phyloP scores from a whole-genome alignment of 2,888 invertebrate genomes.

The Xestia sexstrigata region DNA sequence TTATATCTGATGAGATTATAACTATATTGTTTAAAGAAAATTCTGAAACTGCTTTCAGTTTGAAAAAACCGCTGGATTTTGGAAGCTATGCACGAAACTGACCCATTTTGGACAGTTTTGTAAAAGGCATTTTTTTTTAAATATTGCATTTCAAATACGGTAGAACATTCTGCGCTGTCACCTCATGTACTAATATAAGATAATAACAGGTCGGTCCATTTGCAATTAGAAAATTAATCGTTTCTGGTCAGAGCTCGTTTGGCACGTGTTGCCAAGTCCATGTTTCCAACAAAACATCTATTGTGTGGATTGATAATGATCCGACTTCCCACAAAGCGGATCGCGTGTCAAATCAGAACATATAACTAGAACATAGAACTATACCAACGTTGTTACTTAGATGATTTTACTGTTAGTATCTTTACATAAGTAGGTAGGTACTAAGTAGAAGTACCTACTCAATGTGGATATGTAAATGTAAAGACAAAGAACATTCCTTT shows the following conservation, averaged over 20 bases:
- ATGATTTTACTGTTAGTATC: slow-evolving; percentile 11
- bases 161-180: slow-evolving; percentile 19
- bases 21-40: background rate
- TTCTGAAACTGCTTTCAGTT: background rate
- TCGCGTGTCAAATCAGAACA: slow-evolving; percentile 72
- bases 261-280: slow-evolving; percentile 57
- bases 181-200: slow-evolving; percentile 36
- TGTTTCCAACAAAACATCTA: slow-evolving; percentile 72
- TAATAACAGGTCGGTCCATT: slow-evolving; percentile 64
- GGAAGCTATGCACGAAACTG: background rate
- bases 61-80: background rate
- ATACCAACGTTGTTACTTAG: slow-evolving; percentile 14
- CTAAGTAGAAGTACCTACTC: no score
- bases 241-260: slow-evolving; percentile 67
- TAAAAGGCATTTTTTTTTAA: background rate
- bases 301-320: slow-evolving; percentile 71
- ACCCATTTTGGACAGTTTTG: background rate
- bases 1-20: background rate
- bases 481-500: background rate
- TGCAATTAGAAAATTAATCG: slow-evolving; percentile 70
- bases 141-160: background rate
- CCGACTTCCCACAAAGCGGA: slow-evolving; percentile 68
- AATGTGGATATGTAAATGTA: background rate
- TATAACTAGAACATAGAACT: no score
- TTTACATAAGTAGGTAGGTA: background rate